Base-by-base conservation (phyloP, 2,797 vertebrate species). In the Brotula barbata region DNA sequence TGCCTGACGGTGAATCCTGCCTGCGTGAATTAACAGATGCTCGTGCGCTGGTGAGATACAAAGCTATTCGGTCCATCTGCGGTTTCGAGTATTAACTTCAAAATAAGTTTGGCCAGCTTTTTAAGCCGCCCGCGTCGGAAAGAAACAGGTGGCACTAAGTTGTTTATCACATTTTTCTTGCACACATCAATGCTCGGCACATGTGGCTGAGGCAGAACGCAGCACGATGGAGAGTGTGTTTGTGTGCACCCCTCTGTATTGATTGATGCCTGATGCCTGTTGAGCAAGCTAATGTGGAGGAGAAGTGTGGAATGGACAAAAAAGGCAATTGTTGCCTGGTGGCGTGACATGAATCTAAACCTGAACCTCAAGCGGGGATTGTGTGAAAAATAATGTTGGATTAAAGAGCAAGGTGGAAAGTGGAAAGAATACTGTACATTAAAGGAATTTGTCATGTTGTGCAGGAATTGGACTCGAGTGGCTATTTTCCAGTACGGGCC, bases 261-360 rank as follows among this genome's bases (percentile, higher is more conserved):
- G 57, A 59, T 62, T 33, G 3, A n/a, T 41, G 28, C 14, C 12
- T 33, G 3, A n/a, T 41, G 28, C 14, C 12, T 37, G 21, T 0
- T 23, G 17, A 46, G n/a, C 41, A 15, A 11, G 11, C 25, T 9
- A 45, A 48, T 39, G 1, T 36, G 37, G 28, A 15, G 16, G 8
- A 21, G n/a, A 34, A 19, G 20, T 41, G 21, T 22, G 46, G 15
- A 55, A 23, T 19, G 36, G 15, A 5, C 45, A 34, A 1, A 49
- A 46, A n/a, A 51, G n/a, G 43, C 5, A 33, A 22, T 10, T 40
- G 28, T 39, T 45, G 25, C 23, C 54, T 16, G n/a, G 21, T 33
- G 22, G 16, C 9, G 31, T 59, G 52, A 37, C 63, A 15, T 59
- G 56, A 68, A 62, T 40, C 33, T 36, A 28, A 72, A 42, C 39